These are phyloP conservation scores for Eubasilissa splendida DNA, from an alignment of 2,888 invertebrate species.

Conservation along the genomic window DNA sequence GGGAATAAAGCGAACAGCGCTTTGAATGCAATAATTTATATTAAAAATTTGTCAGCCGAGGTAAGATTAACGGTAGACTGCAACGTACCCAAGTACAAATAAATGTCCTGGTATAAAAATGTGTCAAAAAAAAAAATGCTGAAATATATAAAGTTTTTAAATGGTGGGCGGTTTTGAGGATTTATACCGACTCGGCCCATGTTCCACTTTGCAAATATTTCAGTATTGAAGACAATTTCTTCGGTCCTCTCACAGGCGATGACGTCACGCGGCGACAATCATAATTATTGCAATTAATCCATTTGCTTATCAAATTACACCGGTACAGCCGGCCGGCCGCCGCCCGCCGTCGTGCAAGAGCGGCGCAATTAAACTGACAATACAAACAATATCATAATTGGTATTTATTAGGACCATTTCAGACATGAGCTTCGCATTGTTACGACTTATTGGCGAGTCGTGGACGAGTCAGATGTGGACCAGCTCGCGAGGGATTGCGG, in stretches of 20 bases:
- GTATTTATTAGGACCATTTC: conserved; percentile 22
- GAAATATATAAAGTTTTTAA: too few species aligned
- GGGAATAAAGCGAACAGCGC: too few species aligned
- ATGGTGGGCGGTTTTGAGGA: too few species aligned
- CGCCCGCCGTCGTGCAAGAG: conserved; percentile 4
- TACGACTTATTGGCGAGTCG: neutral
- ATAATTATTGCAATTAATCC: conserved; percentile 21
- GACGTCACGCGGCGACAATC: neutral
- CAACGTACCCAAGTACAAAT: too few species aligned
- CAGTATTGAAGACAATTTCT: neutral
- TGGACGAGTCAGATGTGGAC: neutral
- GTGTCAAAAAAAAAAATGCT: too few species aligned
- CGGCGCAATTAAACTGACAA: conserved; percentile 22
- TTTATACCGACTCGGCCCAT: too few species aligned
- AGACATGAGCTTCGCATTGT: conserved; percentile 3
- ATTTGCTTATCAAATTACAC: conserved; percentile 19
- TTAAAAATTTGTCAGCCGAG: too few species aligned
- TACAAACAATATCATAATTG: conserved; percentile 33
- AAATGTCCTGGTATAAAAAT: too few species aligned
- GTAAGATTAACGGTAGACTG: too few species aligned
- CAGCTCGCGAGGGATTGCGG: neutral
- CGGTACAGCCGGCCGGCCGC: neutral
- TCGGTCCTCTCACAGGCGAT: neutral
- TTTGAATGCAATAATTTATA: too few species aligned
- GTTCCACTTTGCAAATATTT: too few species aligned